These are phyloP conservation scores for Zootermopsis nevadensis DNA, from an alignment of 2,888 invertebrate genomes.

Conservation along the genomic window DNA sequence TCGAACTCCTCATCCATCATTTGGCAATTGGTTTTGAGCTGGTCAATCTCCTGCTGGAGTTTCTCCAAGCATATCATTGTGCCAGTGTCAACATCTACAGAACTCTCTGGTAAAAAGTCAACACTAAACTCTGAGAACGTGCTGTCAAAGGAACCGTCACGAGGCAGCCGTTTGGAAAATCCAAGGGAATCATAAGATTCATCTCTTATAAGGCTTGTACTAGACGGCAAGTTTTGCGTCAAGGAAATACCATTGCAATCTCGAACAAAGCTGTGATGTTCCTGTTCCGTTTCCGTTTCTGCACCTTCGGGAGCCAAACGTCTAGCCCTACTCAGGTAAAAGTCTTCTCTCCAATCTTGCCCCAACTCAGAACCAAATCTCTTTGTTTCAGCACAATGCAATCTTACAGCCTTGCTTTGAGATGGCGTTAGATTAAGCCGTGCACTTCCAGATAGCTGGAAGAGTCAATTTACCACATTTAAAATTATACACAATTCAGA, in stretches of 20 bases:
- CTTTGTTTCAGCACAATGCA: conserved; percentile 7
- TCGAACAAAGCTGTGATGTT: background rate
- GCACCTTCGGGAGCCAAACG: background rate
- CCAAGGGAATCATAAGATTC: conserved; percentile 54
- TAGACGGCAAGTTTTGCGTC: background rate
- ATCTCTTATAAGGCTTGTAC: conserved; percentile 51
- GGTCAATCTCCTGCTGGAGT: conserved; percentile 56
- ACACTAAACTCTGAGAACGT: conserved; percentile 57
- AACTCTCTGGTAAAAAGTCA: conserved; percentile 53
- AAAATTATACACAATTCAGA: too few species aligned
- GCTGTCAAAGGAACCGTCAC: conserved; percentile 57
- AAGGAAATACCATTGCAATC: background rate
- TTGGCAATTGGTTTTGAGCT: conserved; percentile 57
- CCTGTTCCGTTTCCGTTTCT: background rate
- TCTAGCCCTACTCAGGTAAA: background rate
- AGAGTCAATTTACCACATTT: background rate
- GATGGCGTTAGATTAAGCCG: conserved; percentile 16
- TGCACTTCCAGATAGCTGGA: conserved; percentile 31
- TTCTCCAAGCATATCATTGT: conserved; percentile 56
- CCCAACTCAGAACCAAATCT: background rate
- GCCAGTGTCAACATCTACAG: conserved; percentile 49
- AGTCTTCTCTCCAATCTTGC: background rate
- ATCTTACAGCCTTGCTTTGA: background rate
- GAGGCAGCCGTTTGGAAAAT: conserved; percentile 51
- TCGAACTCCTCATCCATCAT: conserved; percentile 57